These are phyloP conservation scores for Enteromius fasciolatus DNA, from an alignment of 2,797 vertebrate genomes.

Conservation along the genomic window DNA sequence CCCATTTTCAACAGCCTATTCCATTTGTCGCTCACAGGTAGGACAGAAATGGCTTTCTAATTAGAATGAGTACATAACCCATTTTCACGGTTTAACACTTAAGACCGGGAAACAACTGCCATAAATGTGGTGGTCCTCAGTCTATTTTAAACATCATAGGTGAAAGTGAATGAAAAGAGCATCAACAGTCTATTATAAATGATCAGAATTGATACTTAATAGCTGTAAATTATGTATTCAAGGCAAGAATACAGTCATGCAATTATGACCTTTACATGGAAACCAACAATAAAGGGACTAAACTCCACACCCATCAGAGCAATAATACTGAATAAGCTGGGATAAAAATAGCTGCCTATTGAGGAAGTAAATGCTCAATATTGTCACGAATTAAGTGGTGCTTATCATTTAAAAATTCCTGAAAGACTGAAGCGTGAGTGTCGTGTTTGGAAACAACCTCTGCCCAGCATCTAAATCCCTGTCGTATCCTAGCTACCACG, in stretches of 20 bases:
- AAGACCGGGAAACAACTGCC: background rate
- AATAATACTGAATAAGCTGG: background rate
- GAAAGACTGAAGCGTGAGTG: background rate
- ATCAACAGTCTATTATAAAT: background rate
- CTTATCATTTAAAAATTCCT: background rate
- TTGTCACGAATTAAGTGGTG: constrained; percentile 1
- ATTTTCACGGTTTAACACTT: constrained; percentile 16
- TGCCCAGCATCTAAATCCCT: constrained; percentile 5
- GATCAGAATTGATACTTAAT: background rate
- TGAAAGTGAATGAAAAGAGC: background rate
- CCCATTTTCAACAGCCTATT: background rate
- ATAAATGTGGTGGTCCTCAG: background rate
- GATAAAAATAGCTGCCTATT: background rate
- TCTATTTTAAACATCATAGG: background rate
- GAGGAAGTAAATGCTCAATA: background rate
- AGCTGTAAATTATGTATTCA: background rate
- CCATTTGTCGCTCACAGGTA: constrained; percentile 5
- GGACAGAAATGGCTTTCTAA: constrained; percentile 15
- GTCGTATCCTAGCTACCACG: background rate
- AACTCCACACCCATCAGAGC: background rate
- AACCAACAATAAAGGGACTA: background rate
- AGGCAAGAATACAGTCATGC: background rate
- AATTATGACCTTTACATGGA: background rate
- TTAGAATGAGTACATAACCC: constrained; percentile 16
- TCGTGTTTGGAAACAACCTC: background rate